phyloP scores from a whole-genome alignment of 2,797 vertebrate species.

The Crenuchus spilurus region DNA sequence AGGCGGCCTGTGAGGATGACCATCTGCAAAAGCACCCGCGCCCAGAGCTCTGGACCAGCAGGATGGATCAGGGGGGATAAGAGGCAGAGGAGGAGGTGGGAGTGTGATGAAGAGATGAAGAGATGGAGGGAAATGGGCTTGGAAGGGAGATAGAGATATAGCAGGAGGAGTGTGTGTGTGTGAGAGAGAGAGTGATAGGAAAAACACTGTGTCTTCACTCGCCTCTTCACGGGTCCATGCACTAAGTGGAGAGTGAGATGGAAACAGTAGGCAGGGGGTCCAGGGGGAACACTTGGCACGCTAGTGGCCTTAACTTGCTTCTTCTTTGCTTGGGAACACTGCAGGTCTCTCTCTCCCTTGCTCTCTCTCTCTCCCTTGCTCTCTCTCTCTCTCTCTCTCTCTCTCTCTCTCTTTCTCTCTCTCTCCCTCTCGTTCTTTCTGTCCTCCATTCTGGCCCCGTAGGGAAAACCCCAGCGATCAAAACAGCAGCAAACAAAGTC shows the following conservation, averaged over 20 bases:
- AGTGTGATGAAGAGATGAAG: conserved; percentile 13
- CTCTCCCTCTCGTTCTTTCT: neutral
- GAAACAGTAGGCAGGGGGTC: conserved; percentile 47
- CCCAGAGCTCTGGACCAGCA: neutral
- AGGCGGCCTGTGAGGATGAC: conserved; percentile 8
- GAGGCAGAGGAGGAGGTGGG: neutral
- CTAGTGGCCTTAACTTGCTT: conserved; percentile 51
- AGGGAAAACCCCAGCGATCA: conserved; percentile 50
- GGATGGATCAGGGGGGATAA: neutral
- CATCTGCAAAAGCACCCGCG: neutral
- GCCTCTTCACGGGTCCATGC: conserved; percentile 49
- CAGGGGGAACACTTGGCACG: conserved; percentile 58
- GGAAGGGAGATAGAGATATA: neutral
- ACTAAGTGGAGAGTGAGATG: conserved; percentile 59
- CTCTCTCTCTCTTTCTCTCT: neutral
- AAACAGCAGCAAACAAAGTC: conserved; percentile 60
- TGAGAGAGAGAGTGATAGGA: conserved; percentile 27
- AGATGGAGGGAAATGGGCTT: conserved; percentile 4
- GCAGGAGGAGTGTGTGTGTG: neutral
- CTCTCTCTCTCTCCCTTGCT: neutral
- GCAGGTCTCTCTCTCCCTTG: neutral
- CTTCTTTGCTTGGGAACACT: conserved; percentile 42
- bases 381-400: neutral
- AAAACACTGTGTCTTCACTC: conserved; percentile 43
- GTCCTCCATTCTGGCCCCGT: conserved; percentile 35